Evolutionary conservation across 1,140 invertebrate genomes (phyloP).

Genomic region (Notospermus geniculatus): DNA sequence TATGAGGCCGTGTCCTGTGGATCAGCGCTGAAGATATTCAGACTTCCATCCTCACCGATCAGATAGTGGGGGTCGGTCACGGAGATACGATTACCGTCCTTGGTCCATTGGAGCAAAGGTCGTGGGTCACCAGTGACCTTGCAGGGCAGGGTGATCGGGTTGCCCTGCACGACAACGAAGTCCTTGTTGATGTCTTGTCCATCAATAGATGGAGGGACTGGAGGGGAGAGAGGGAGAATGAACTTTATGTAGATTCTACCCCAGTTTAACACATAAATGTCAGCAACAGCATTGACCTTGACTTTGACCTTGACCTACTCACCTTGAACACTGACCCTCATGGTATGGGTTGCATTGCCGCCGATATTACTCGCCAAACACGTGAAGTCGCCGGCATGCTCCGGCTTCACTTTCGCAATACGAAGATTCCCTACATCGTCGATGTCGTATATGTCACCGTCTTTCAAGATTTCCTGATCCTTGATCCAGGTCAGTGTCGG

Average conservation of each 20-base stretch:
- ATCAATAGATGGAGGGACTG: constrained; percentile 50
- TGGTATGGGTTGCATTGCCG: constrained; percentile 53
- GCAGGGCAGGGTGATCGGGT: constrained; percentile 50
- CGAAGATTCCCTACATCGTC: constrained; percentile 28
- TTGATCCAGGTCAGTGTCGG: constrained; percentile 56
- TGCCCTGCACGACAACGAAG: constrained; percentile 41
- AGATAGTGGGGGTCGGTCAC: constrained; percentile 48
- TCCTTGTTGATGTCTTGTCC: constrained; percentile 25
- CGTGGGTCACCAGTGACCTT: constrained; percentile 51
- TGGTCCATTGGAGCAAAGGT: constrained; percentile 47
- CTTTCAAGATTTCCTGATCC: constrained; percentile 36
- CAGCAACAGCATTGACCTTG: too few species aligned
- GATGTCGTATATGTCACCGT: constrained; percentile 21
- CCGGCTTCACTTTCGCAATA: constrained; percentile 37
- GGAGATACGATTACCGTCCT: constrained; percentile 50
- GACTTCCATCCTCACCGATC: constrained; percentile 48
- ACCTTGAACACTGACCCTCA: constrained; percentile 56
- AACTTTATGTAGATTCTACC: too few species aligned
- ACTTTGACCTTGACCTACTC: constrained; percentile 5
- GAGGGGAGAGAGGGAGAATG: constrained; percentile 13
- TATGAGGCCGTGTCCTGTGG: constrained; percentile 51
- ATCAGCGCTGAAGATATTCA: constrained; percentile 54
- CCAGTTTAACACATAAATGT: too few species aligned
- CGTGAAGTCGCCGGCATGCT: constrained; percentile 54
- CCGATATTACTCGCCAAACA: constrained; percentile 57